Evolutionary conservation across 92 coral and sea anemone genomes (phyloP).

Genomic region (Ricordea florida): DNA sequence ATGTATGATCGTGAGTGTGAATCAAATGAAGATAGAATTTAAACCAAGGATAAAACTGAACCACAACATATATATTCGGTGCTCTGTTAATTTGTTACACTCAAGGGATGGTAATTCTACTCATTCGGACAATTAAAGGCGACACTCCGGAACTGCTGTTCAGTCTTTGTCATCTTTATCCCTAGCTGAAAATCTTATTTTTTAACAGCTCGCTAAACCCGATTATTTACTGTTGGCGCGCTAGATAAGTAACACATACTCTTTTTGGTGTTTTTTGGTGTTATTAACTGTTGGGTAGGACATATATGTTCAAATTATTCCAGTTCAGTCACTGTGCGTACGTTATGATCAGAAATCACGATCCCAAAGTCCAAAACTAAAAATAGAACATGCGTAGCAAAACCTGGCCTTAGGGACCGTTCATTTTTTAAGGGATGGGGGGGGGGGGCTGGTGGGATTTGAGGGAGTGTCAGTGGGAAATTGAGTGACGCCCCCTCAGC

Average conservation of each 20-base stretch:
- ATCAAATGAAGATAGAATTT: too few relatives aligned
- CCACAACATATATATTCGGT: too few relatives aligned
- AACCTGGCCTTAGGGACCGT: too few relatives aligned
- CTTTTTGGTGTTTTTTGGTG: constrained; percentile 14
- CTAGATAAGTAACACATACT: constrained; percentile 27
- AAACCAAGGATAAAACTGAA: too few relatives aligned
- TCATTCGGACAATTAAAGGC: constrained; percentile 29
- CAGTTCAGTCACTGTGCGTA: neutral
- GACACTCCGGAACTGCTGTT: constrained; percentile 21
- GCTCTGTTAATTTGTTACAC: constrained; percentile 46
- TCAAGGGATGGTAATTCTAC: constrained; percentile 25
- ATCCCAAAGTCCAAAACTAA: constrained; percentile 10
- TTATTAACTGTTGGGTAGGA: constrained; percentile 9
- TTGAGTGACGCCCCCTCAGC: too few relatives aligned
- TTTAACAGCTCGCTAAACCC: constrained; percentile 53
- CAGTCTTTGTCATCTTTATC: constrained; percentile 42
- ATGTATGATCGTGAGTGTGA: too few relatives aligned
- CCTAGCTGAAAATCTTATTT: constrained; percentile 45
- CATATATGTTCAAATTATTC: neutral
- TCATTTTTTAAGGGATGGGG: too few relatives aligned
- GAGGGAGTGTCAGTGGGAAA: too few relatives aligned
- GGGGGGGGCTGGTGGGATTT: too few relatives aligned
- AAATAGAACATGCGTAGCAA: neutral
- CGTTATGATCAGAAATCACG: neutral
- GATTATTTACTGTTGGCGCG: constrained; percentile 55